Evolutionary conservation across 2,888 invertebrate genomes (phyloP), one percentile per base, ranked within the genome.

Genomic region (Carabus problematicus): DNA sequence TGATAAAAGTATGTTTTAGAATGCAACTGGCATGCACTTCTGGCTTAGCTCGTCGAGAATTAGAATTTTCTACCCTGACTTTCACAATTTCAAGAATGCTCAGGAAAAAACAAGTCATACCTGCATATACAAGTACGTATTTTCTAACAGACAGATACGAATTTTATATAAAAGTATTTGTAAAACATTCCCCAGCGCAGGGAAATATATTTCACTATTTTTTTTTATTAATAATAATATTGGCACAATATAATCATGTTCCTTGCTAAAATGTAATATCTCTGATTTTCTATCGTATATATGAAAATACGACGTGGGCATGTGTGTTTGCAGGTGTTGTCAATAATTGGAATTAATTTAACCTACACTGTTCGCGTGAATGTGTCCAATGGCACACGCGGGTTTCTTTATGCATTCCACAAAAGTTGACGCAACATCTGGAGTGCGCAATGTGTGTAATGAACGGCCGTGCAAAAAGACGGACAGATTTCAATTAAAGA

Each of bases 401-500:
- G n/a, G 58, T 66, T 66, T 66, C 66, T 58, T 66, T 56, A 14
- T 16, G 14, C 18, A 52, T 56, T 29, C 12, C n/a, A 11, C 11
- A 19, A 12, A n/a, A 45, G 45, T 56, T 12, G 11, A 58, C 29
- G 12, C 16, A 66, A 59, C 66, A 66, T 66, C 66, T 66, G 66
- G 58, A 58, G 58, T 58, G 58, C 67, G 42, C 67, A n/a, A n/a
- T n/a, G n/a, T n/a, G n/a, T 54, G 49, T 60, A 60, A 67, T 67
- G 67, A 67, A 54, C 43, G n/a, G n/a, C n/a, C 12, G 60, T 60
- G 58, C 45, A 67, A 67, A 56, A 67, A 67, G 67, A 67, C 60
- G 54, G 60, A 52, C 67, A 67, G 67, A 67, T 67, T 67, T 67
- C 67, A 67, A 67, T 67, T 67, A 67, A 60, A 67, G 67, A 67